Evolutionary conservation across 2,888 invertebrate genomes (phyloP).

Genomic region (Tenthredo amoena): DNA sequence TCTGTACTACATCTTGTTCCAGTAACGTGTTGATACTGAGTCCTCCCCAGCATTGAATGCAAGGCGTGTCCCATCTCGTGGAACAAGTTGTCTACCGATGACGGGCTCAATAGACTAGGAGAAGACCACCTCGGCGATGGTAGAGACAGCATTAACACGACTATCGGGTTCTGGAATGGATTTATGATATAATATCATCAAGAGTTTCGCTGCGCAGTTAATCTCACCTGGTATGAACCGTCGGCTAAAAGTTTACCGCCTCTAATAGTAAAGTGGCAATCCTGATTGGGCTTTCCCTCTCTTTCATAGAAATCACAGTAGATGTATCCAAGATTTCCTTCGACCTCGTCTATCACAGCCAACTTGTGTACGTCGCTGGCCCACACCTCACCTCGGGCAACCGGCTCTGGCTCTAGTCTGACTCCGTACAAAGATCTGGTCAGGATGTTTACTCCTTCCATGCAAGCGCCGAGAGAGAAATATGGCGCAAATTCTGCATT

Average conservation of each 20-base stretch:
- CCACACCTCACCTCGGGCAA: conserved; percentile 89
- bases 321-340: conserved; percentile 93
- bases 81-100: conserved; percentile 96
- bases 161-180: conserved; percentile 87
- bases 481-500: conserved; percentile 89
- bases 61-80: conserved; percentile 99
- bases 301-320: conserved; percentile 98
- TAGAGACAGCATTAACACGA: conserved; percentile 95
- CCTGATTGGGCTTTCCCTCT: conserved; percentile 95
- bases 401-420: conserved; percentile 85
- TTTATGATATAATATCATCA: not conserved
- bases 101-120: conserved; percentile 90
- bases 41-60: conserved; percentile 98
- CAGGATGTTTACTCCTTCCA: conserved; percentile 97
- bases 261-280: conserved; percentile 99
- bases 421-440: conserved; percentile 92
- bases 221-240: conserved; percentile 88
- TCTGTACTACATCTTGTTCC: conserved; percentile 98
- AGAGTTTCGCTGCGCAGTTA: not conserved
- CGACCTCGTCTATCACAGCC: conserved; percentile 90
- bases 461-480: conserved; percentile 95
- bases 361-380: conserved; percentile 93
- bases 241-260: conserved; percentile 91
- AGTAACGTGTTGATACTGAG: conserved; percentile 97
- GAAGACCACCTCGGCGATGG: conserved; percentile 87